phyloP scores from a whole-genome alignment of 2,797 vertebrate genomes.

The Gallirallus australis region DNA sequence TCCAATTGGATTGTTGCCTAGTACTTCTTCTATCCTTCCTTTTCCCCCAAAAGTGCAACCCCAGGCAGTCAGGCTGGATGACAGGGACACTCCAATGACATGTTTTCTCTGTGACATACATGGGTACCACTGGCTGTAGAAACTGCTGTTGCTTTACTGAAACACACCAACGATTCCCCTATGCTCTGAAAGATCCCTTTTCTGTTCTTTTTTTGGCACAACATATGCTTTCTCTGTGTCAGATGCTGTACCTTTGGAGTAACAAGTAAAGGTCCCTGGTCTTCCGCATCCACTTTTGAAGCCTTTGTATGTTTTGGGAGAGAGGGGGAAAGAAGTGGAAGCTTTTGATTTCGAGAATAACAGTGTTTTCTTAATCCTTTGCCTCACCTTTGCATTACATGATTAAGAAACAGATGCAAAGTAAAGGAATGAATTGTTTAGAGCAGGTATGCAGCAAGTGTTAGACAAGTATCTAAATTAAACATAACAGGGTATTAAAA shows the following conservation, averaged over 20 bases:
- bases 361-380: not conserved
- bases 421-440: not conserved
- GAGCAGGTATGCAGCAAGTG: not conserved
- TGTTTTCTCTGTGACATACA: not conserved
- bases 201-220: not conserved
- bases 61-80: not conserved
- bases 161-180: not conserved
- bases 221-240: not conserved
- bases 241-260: not conserved
- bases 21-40: not conserved
- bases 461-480: constrained; percentile 8
- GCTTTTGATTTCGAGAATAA: not conserved
- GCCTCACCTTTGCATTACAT: not conserved
- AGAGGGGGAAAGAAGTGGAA: not conserved
- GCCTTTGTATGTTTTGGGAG: not conserved
- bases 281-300: not conserved
- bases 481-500: not conserved
- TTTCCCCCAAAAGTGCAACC: not conserved
- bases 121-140: not conserved
- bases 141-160: not conserved
- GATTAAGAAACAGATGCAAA: not conserved
- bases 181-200: not conserved
- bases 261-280: too few species aligned
- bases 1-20: not conserved
- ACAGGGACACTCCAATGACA: accelerated